Evolutionary conservation across 1,140 invertebrate species (phyloP).

Genomic region (Gyrodactylus bullatarudis): DNA sequence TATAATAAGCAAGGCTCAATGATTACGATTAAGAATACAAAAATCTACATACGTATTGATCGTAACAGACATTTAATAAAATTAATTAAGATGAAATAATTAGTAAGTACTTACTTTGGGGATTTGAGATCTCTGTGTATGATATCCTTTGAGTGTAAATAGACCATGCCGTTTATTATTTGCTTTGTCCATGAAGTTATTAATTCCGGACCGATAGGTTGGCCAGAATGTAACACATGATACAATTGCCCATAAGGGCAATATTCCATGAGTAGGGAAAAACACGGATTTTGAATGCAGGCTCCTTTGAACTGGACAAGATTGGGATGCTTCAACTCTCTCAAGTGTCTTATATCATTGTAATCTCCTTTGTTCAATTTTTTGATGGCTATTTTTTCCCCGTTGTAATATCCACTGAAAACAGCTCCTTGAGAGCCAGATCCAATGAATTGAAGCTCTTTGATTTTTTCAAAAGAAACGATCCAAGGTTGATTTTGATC

Average conservation of each 20-base stretch:
- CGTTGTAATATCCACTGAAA: slow-evolving; percentile 41
- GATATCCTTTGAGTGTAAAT: slow-evolving; percentile 1
- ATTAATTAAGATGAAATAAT: too few species aligned
- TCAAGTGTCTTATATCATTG: background rate
- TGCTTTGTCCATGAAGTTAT: background rate
- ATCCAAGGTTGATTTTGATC: slow-evolving; percentile 31
- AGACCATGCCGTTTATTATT: background rate
- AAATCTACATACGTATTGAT: too few species aligned
- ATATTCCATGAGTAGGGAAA: slow-evolving; percentile 27
- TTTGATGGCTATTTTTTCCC: slow-evolving; percentile 10
- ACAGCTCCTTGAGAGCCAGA: slow-evolving; percentile 80
- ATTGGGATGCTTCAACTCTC: background rate
- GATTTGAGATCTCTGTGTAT: slow-evolving; percentile 4
- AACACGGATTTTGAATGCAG: slow-evolving; percentile 60
- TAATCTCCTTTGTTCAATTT: background rate
- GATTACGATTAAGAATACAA: too few species aligned
- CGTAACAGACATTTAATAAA: too few species aligned
- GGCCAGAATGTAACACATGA: background rate
- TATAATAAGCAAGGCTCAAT: too few species aligned
- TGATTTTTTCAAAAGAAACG: slow-evolving; percentile 62
- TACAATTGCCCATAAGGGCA: background rate
- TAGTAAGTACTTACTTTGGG: slow-evolving; percentile 30
- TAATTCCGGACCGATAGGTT: slow-evolving; percentile 19
- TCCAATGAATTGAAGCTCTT: slow-evolving; percentile 58
- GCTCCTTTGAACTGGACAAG: slow-evolving; percentile 27